Evolutionary conservation across 2,888 invertebrate genomes (phyloP).

Genomic region (Ecliptopera silaceata): DNA sequence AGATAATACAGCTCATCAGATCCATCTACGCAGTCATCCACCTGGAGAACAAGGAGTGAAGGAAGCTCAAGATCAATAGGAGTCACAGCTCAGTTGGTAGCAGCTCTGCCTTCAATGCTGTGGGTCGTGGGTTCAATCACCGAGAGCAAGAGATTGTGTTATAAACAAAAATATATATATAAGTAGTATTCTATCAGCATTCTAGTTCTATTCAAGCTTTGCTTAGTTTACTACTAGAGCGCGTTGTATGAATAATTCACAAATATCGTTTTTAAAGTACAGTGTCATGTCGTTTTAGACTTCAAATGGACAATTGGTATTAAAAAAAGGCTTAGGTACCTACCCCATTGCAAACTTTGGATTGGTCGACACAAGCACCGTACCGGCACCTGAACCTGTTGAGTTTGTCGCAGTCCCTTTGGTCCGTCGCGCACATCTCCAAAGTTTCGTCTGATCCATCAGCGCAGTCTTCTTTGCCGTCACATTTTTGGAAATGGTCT

Average conservation of each 20-base stretch:
- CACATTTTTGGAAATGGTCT: neutral
- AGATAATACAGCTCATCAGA: conserved; percentile 22
- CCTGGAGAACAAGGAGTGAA: neutral
- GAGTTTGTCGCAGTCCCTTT: neutral
- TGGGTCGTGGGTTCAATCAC: no score
- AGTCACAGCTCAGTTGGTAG: neutral
- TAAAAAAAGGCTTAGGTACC: neutral
- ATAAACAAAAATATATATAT: no score
- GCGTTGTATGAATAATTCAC: no score
- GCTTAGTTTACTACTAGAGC: no score
- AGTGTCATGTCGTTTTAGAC: neutral
- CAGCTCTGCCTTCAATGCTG: no score
- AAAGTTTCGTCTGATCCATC: conserved; percentile 18
- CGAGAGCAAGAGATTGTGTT: no score
- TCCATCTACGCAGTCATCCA: conserved; percentile 20
- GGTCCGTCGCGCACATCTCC: no score
- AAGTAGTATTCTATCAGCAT: no score
- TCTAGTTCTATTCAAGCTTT: no score
- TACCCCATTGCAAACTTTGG: conserved; percentile 9
- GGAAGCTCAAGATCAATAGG: neutral
- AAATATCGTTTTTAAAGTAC: neutral
- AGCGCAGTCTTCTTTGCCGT: conserved; percentile 11
- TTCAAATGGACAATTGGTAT: no score
- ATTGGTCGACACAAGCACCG: conserved; percentile 7
- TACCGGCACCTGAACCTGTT: conserved; percentile 7